A percentile compares a stretch with the other conserved stretches of the same genome.
These are phyloP conservation scores for Haliclystus octoradiatus DNA, from an alignment of 30 jellyfish, hydroid and myxozoan species.

Conservation along the genomic window DNA sequence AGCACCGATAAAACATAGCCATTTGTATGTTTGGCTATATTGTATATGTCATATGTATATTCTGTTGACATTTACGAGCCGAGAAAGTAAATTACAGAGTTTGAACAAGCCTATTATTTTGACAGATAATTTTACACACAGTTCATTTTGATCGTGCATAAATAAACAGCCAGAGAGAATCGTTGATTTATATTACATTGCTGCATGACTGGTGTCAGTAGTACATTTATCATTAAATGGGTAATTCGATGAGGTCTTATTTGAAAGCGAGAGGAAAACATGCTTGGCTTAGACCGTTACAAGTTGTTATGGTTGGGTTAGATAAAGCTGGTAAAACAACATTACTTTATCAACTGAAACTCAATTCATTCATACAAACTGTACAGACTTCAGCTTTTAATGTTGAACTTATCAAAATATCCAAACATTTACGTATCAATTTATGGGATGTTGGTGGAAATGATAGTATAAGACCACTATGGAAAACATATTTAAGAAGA, in stretches of 20 bases:
- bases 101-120: no score
- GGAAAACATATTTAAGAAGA: conserved; percentile 81
- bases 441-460: conserved; percentile 90
- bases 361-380: conserved; percentile 51
- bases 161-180: no score
- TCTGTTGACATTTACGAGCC: no score
- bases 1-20: no score
- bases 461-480: conserved; percentile 67
- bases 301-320: conserved; percentile 69
- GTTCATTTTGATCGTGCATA: no score
- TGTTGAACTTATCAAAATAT: conserved; percentile 50
- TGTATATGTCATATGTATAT: no score
- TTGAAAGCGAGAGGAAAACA: neutral
- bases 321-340: conserved; percentile 86
- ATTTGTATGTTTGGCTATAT: no score
- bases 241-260: neutral
- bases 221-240: neutral
- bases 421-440: conserved; percentile 41
- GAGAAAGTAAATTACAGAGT: no score
- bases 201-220: no score
- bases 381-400: conserved; percentile 83
- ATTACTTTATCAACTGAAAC: conserved; percentile 55
- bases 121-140: no score
- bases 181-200: no score
- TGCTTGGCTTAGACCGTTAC: conserved; percentile 26